These are phyloP conservation scores for Nicator chloris DNA, from an alignment of 2,113 vertebrate species.

Conservation along the genomic window DNA sequence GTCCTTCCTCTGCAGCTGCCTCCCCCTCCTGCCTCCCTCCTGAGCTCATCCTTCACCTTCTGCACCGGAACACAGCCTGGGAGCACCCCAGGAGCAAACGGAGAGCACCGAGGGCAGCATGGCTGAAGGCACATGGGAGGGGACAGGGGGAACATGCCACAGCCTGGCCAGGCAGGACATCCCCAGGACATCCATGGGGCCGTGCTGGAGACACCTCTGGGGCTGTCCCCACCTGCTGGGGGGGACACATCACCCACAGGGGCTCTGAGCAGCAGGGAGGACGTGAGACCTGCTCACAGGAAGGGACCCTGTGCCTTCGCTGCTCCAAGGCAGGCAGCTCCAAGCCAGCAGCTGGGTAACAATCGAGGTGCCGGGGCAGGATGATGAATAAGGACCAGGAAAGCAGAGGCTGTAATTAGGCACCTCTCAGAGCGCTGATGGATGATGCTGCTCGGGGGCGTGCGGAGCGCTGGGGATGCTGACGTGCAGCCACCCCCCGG, in stretches of 20 bases:
- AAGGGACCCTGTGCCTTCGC: fast-evolving
- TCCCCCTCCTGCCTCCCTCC: background rate
- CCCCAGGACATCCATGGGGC: background rate
- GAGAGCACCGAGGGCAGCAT: background rate
- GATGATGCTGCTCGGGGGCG: background rate
- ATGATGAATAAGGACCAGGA: background rate
- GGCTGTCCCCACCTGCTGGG: background rate
- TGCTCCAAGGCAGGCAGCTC: background rate
- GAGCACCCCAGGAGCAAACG: background rate
- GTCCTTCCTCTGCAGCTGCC: background rate
- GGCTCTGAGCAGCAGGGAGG: background rate
- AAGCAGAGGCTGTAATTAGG: conserved; percentile 36
- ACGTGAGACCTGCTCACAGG: fast-evolving
- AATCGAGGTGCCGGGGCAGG: background rate
- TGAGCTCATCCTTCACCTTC: background rate
- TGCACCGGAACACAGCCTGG: background rate
- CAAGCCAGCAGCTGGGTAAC: fast-evolving
- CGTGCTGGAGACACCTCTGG: background rate
- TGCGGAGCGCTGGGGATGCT: background rate
- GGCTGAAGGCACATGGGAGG: fast-evolving
- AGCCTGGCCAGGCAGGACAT: background rate
- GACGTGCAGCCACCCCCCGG: background rate
- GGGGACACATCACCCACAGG: background rate
- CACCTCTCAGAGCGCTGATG: conserved; percentile 3
- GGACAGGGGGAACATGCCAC: fast-evolving